phyloP scores from a whole-genome alignment of 2,113 vertebrate genomes.

The Ptychochromis oligacanthus region DNA sequence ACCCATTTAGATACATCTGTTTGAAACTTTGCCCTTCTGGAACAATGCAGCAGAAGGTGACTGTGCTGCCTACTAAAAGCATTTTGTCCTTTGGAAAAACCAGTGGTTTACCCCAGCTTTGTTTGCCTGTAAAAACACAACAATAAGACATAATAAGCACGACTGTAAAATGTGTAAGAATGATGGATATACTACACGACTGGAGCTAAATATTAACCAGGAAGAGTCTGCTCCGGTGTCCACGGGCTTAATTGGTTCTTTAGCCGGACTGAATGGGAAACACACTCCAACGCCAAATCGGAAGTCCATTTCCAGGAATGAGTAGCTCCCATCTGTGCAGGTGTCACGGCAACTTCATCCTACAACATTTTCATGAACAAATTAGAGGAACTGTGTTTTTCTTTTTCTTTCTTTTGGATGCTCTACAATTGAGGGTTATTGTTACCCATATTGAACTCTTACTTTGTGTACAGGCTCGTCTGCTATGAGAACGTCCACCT shows the following conservation, averaged over 20 bases:
- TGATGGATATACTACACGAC: background rate
- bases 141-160: background rate
- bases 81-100: constrained; percentile 61
- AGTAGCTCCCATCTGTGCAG: constrained; percentile 8
- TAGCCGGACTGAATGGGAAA: constrained; percentile 58
- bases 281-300: constrained; percentile 57
- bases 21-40: background rate
- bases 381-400: background rate
- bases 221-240: constrained; percentile 29
- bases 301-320: constrained; percentile 75
- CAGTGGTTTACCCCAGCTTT: accelerated
- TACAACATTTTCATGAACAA: constrained; percentile 26
- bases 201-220: constrained; percentile 33
- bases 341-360: constrained; percentile 45
- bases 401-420: no score
- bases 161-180: background rate
- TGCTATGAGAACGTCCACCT: constrained; percentile 58
- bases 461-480: constrained; percentile 45
- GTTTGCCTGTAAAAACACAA: constrained; percentile 15
- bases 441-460: background rate
- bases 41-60: constrained; percentile 73
- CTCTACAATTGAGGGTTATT: background rate
- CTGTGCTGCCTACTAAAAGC: constrained; percentile 52
- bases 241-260: constrained; percentile 38
- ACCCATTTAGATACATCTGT: background rate